Base-by-base conservation (phyloP, 2,888 invertebrate species). In the Drosophila mercatorum region DNA sequence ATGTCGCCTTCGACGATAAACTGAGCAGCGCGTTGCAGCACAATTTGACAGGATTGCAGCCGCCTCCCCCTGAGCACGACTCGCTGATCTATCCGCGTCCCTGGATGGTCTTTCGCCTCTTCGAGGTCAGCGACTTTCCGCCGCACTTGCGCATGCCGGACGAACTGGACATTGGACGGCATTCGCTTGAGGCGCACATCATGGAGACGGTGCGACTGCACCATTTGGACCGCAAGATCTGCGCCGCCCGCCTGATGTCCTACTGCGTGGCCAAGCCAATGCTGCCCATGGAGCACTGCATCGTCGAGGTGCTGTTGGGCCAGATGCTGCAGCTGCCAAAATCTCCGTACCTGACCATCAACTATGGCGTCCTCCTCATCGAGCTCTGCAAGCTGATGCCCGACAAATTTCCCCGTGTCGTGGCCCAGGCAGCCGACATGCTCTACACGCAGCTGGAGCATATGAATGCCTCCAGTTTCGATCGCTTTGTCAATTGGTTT, bases 401-500 rank as follows among this genome's bases (percentile, higher is more conserved):
- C 0, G 96, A 97, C 0, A 97, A 97, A 0, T 97, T 99, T 96
- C 99, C 99, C 0, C 98, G 98, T 94, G 97, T 97, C 68, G 93
- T 99, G 80, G 99, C 99, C 0, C 98, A 99, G 93, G 98, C 99
- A 0, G 98, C 98, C 0, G 98, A 99, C 93, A 96, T 99, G 90
- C 93, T 99, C 61, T 99, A 97, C 91, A 96, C 98, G 93, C 95
- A 99, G 70, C 96, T 99, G 90, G 98, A 98, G 91, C 95, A 96
- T 0, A 99, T 99, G 99, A 98, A 98, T 92, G 96, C 97, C 2
- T 96, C 97, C 3, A 98, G 98, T 91, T 97, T 99, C 93, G 99
- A 99, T 93, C 95, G 99, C 88, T 98, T 99, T 92, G 97, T 97
- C 26, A 96, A 96, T 92, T 99, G 99, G 99, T 99, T 99, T 93